Percentiles rank a stretch among this genome's conserved stretches.
Evolutionary conservation across 2,113 vertebrate species (phyloP).

Genomic region (Neotoma lepida): DNA sequence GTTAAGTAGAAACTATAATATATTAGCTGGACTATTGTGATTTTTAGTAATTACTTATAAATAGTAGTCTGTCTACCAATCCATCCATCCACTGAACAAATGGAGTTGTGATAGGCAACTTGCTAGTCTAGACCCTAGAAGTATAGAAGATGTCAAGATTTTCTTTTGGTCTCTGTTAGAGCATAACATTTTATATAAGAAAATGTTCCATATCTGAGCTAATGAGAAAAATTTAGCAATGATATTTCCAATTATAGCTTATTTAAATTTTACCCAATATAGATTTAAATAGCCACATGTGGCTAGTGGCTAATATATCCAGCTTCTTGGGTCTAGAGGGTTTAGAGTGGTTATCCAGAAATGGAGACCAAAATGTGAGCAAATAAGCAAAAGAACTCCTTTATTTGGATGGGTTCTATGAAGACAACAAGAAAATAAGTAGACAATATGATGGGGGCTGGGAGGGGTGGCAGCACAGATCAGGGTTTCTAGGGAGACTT

Average conservation of each 20-base stretch:
- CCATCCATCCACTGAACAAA: slow-evolving; percentile 1
- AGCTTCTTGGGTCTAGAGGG: background rate
- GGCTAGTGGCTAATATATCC: background rate
- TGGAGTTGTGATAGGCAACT: background rate
- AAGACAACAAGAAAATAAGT: background rate
- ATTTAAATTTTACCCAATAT: slow-evolving; percentile 32
- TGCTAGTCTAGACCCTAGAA: background rate
- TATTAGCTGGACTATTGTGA: background rate
- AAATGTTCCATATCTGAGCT: background rate
- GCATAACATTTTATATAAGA: background rate
- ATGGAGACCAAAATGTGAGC: background rate
- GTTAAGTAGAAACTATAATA: slow-evolving; percentile 20
- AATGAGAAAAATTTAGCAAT: background rate
- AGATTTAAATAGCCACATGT: slow-evolving; percentile 5
- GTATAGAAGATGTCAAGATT: background rate
- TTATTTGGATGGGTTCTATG: background rate
- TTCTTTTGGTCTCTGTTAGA: slow-evolving; percentile 17
- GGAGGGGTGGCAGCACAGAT: background rate
- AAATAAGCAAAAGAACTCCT: slow-evolving; percentile 5
- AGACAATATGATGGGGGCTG: background rate
- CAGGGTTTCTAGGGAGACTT: background rate
- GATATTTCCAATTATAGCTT: slow-evolving; percentile 12
- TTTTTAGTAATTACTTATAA: slow-evolving; percentile 9
- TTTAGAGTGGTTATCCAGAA: background rate
- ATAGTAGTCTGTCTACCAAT: background rate